Conservation (phyloP, 2,888 invertebrate species). For the Apotomis turbidana region DNA sequence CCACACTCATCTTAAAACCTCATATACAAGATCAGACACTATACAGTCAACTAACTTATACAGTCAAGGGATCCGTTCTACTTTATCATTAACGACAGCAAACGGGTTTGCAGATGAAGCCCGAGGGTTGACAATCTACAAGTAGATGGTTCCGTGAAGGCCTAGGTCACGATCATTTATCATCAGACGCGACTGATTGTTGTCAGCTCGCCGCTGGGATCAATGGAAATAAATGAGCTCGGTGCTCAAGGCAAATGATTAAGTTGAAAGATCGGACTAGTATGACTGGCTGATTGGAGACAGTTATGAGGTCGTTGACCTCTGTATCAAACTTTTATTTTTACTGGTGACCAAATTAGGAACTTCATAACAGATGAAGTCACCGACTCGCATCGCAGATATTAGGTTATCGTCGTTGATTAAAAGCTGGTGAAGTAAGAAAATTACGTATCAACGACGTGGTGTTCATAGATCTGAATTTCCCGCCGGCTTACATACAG, state of each 20-base stretch:
- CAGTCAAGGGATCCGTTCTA: constrained; percentile 18
- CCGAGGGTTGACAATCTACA: constrained; percentile 30
- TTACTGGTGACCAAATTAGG: too few species aligned
- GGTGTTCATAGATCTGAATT: too few species aligned
- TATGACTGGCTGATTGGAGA: not conserved
- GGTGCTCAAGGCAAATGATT: constrained; percentile 7
- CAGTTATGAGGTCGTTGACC: not conserved
- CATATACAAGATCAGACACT: not conserved
- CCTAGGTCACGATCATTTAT: constrained; percentile 29
- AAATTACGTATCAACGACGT: too few species aligned
- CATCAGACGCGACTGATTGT: constrained; percentile 27
- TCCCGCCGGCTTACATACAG: too few species aligned
- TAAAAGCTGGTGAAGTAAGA: too few species aligned
- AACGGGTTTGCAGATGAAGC: constrained; percentile 26
- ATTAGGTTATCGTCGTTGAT: too few species aligned
- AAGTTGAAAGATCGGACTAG: constrained; percentile 6
- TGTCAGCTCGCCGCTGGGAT: constrained; percentile 27
- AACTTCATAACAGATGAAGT: too few species aligned
- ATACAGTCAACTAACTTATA: constrained; percentile 16
- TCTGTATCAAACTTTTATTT: not conserved
- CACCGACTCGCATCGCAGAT: too few species aligned
- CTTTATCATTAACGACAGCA: constrained; percentile 25
- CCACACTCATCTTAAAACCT: not conserved
- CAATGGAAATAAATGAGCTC: constrained; percentile 19
- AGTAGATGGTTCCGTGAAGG: constrained; percentile 34